Percentiles rank a stretch among this genome's conserved stretches.
These are phyloP conservation scores for Pemphigus obesinymphae DNA, from an alignment of 1,140 invertebrate species.

Conservation along the genomic window DNA sequence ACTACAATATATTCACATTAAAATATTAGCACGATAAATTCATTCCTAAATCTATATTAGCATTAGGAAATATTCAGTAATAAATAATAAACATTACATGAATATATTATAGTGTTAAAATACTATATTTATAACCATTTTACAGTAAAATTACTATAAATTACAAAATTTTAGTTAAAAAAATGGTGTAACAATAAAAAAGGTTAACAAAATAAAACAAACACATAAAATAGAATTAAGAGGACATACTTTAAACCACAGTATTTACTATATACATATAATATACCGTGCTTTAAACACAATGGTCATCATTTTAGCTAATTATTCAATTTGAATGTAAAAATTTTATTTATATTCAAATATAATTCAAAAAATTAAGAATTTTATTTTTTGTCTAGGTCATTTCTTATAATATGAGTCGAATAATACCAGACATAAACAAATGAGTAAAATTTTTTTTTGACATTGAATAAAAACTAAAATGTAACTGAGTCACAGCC, in stretches of 20 bases:
- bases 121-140: no score
- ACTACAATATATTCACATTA: no score
- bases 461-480: neutral
- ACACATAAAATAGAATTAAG: neutral
- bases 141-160: no score
- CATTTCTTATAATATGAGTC: neutral
- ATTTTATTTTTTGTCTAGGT: neutral
- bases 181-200: neutral
- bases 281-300: neutral
- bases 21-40: no score
- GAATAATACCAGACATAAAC: no score
- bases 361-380: neutral
- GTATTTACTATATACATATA: neutral
- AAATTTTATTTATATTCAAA: neutral
- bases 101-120: no score
- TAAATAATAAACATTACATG: no score
- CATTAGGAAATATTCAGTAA: no score
- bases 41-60: no score
- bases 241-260: no score
- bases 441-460: neutral
- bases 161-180: neutral
- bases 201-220: neutral
- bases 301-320: neutral
- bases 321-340: neutral
- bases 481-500: slow-evolving; percentile 31